A percentile compares a stretch with the other conserved stretches of the same genome.
Evolutionary conservation across 1,140 invertebrate genomes (phyloP).

Genomic region (Aleiodes sp.): DNA sequence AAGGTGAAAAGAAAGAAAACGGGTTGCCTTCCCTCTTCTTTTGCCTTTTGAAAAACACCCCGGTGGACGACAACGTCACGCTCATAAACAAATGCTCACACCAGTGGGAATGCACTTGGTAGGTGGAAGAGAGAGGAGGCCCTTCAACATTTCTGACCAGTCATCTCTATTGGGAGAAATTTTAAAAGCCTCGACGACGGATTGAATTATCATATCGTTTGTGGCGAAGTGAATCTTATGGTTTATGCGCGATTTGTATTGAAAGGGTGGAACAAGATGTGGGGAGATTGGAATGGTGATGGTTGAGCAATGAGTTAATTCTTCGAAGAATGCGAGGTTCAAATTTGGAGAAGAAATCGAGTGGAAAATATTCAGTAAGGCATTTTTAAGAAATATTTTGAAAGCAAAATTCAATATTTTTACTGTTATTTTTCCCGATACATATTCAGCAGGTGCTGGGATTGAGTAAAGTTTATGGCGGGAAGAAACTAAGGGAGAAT

Average conservation of each 20-base stretch:
- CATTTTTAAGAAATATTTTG: too few relatives aligned
- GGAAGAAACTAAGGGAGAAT: too few relatives aligned
- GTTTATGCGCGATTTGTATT: conserved; percentile 16
- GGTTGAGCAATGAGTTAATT: too few relatives aligned
- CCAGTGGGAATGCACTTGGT: background rate
- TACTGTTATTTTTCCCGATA: too few relatives aligned
- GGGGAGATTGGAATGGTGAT: too few relatives aligned
- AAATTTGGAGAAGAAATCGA: too few relatives aligned
- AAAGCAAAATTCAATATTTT: too few relatives aligned
- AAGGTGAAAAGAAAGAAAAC: too few relatives aligned
- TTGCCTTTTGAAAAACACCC: conserved; percentile 6
- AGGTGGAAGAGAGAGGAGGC: background rate
- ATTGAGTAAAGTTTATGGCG: too few relatives aligned
- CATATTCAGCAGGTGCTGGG: too few relatives aligned
- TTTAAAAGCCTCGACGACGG: conserved; percentile 5
- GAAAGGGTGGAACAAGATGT: background rate
- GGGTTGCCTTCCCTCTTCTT: background rate
- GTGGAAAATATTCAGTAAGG: too few relatives aligned
- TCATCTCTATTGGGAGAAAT: conserved; percentile 16
- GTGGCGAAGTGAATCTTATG: background rate
- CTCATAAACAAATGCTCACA: conserved; percentile 14
- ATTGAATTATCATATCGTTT: conserved; percentile 29
- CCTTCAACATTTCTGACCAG: background rate
- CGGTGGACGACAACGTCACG: conserved; percentile 13
- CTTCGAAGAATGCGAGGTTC: too few relatives aligned